Percentiles rank a stretch among this genome's conserved stretches.
Conservation (phyloP, 2,797 vertebrate species). For the Enteromius fasciolatus region DNA sequence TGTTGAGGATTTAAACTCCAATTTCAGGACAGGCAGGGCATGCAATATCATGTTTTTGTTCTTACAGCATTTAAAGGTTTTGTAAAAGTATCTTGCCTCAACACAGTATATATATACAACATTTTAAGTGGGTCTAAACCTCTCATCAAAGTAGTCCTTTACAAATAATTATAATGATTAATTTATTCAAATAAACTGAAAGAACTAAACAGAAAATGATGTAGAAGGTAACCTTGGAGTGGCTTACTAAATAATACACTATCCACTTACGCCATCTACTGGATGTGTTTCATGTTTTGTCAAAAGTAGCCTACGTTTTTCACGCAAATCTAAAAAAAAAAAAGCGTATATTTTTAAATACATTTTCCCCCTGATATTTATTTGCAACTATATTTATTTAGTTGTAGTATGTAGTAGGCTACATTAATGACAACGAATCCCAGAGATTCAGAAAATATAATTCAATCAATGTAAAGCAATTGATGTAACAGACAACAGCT, state of each 20-base stretch:
- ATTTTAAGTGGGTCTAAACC: too few relatives aligned
- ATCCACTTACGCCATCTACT: slow-evolving; percentile 67
- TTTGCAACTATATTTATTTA: neutral
- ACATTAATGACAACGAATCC: neutral
- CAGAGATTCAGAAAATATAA: neutral
- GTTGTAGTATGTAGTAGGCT: neutral
- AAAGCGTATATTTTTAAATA: too few relatives aligned
- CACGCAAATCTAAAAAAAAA: neutral
- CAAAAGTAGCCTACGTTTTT: too few relatives aligned
- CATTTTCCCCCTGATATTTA: neutral
- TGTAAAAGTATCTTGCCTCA: too few relatives aligned
- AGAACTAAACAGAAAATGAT: neutral
- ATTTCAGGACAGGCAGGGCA: neutral
- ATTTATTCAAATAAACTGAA: neutral
- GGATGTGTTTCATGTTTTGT: neutral
- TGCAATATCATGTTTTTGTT: neutral
- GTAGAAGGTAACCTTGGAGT: neutral
- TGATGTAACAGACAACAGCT: neutral
- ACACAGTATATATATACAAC: too few relatives aligned
- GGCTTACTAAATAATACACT: slow-evolving; percentile 28
- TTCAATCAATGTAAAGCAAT: neutral
- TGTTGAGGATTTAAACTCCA: neutral
- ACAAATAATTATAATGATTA: too few relatives aligned
- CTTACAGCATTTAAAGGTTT: neutral
- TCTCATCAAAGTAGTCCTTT: too few relatives aligned